Conservation (phyloP, 2,797 vertebrate species). For the Anomalospiza imberbis region DNA sequence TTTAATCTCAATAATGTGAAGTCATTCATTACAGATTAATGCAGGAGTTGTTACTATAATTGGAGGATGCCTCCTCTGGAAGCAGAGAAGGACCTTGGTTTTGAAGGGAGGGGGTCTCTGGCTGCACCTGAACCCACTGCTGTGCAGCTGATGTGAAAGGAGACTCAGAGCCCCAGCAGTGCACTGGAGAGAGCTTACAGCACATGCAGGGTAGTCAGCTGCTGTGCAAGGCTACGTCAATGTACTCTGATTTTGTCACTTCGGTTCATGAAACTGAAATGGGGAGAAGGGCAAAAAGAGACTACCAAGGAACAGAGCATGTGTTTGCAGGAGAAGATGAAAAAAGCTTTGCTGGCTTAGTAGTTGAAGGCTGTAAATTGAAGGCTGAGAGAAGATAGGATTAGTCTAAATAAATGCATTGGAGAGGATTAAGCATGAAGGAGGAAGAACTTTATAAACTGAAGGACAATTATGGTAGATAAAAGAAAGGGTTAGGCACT, state of each 20-base stretch:
- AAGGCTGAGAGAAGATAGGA: constrained; percentile 6
- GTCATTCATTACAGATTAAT: background rate
- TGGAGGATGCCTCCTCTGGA: background rate
- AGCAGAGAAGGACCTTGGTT: background rate
- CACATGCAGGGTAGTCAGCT: background rate
- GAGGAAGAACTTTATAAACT: background rate
- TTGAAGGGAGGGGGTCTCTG: background rate
- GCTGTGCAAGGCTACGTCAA: background rate
- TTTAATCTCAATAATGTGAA: constrained; percentile 23
- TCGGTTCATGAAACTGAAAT: background rate
- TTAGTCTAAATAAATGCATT: constrained; percentile 37
- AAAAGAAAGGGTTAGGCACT: background rate
- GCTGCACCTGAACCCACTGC: background rate
- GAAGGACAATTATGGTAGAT: background rate
- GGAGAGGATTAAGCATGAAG: constrained; percentile 6
- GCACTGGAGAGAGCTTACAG: background rate
- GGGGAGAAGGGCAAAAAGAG: background rate
- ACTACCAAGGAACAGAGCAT: background rate
- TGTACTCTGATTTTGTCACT: background rate
- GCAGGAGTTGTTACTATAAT: background rate
- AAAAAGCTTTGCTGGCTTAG: constrained; percentile 44
- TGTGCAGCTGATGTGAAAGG: background rate
- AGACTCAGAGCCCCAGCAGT: background rate
- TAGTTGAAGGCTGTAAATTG: background rate
- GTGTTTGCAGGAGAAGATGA: background rate